Percentiles rank a stretch among this genome's conserved stretches.
phyloP scores from a whole-genome alignment of 2,113 vertebrate species.

The Silurus glanis region DNA sequence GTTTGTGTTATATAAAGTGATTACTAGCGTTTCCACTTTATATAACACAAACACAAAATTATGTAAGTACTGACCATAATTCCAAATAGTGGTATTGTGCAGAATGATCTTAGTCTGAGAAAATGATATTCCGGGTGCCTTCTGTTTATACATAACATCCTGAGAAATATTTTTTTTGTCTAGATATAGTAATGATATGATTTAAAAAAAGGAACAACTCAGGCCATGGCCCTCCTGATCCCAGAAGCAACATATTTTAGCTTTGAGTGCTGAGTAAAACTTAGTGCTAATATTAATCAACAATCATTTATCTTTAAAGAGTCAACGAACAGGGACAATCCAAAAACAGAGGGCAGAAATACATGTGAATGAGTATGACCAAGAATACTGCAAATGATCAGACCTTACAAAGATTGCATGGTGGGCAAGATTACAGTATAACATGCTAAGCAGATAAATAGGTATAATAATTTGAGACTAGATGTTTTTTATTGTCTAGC shows the following conservation, averaged over 20 bases:
- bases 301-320: background rate
- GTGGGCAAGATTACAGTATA: too few relatives aligned
- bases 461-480: background rate
- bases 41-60: background rate
- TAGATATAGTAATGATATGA: background rate
- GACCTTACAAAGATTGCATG: too few relatives aligned
- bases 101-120: background rate
- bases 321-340: background rate
- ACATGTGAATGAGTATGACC: background rate
- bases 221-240: background rate
- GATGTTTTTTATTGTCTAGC: background rate
- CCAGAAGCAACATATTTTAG: background rate
- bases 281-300: background rate
- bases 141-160: background rate
- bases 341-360: background rate
- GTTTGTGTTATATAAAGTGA: too few relatives aligned
- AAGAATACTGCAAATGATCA: too few relatives aligned
- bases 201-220: background rate
- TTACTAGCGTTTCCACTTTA: background rate
- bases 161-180: background rate
- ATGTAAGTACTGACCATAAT: too few relatives aligned
- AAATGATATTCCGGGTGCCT: background rate
- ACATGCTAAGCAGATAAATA: background rate
- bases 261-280: background rate
- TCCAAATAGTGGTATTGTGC: background rate